phyloP scores from a whole-genome alignment of 2,888 invertebrate genomes.

The Autographa pulchrina region DNA sequence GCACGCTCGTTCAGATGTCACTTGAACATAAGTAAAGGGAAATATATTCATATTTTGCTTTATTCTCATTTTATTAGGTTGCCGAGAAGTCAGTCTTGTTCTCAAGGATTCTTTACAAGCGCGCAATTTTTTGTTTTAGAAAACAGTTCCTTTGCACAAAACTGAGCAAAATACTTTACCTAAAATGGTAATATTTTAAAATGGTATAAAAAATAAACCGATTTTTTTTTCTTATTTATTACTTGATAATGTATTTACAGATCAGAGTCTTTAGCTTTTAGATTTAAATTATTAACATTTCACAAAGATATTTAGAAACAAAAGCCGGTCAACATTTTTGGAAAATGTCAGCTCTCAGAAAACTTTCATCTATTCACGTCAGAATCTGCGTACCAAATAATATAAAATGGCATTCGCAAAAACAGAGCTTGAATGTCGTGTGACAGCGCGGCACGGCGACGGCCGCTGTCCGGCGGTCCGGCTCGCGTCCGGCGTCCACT shows the following conservation, averaged over 20 bases:
- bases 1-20: neutral
- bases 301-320: neutral
- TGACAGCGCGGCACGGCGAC: slow-evolving; percentile 40
- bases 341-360: neutral
- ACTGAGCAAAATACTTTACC: too few relatives aligned
- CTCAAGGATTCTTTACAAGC: too few relatives aligned
- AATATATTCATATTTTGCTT: neutral
- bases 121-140: too few relatives aligned
- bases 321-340: neutral
- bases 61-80: neutral
- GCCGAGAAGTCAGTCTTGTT: neutral
- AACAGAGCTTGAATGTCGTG: slow-evolving; percentile 31
- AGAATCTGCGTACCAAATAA: slow-evolving; percentile 16
- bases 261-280: too few relatives aligned
- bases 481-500: slow-evolving; percentile 42
- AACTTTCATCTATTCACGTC: neutral
- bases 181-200: too few relatives aligned
- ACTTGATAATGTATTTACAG: too few relatives aligned
- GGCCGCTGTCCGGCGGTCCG: slow-evolving; percentile 14
- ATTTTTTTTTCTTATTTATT: too few relatives aligned
- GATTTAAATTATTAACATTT: too few relatives aligned
- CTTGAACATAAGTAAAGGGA: neutral
- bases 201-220: too few relatives aligned
- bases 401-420: slow-evolving; percentile 24
- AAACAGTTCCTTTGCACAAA: too few relatives aligned